Conservation (phyloP, 1,140 invertebrate genomes). For the Protaetia brevitarsis region DNA sequence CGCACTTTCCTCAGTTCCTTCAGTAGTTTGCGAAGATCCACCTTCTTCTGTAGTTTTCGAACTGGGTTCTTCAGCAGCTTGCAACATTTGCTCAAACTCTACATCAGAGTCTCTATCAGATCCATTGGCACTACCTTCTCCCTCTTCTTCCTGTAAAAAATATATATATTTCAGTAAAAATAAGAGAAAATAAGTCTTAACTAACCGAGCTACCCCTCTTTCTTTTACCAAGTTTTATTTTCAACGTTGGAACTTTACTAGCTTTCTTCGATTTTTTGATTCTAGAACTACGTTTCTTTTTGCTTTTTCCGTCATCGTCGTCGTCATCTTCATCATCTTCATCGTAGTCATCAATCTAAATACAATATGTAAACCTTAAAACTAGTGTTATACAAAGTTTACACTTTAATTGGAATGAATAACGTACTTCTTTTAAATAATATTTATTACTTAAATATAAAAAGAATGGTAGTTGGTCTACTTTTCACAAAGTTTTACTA, state of each 20-base stretch:
- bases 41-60: conserved; percentile 49
- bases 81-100: conserved; percentile 92
- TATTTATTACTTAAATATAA: too few species aligned
- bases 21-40: conserved; percentile 31
- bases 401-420: neutral
- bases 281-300: conserved; percentile 56
- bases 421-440: too few species aligned
- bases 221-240: conserved; percentile 91
- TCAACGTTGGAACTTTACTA: conserved; percentile 88
- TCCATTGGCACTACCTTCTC: conserved; percentile 68
- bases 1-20: conserved; percentile 45
- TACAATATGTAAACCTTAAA: too few species aligned
- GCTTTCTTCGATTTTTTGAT: conserved; percentile 66
- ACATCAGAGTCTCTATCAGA: conserved; percentile 86
- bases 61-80: conserved; percentile 67
- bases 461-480: too few species aligned
- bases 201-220: conserved; percentile 82
- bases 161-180: conserved; percentile 1
- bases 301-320: conserved; percentile 55
- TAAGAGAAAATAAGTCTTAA: conserved; percentile 27
- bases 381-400: neutral
- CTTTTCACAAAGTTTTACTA: too few species aligned
- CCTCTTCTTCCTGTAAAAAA: conserved; percentile 69
- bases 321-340: conserved; percentile 54
- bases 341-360: conserved; percentile 20